Percentiles rank a stretch among this genome's conserved stretches.
phyloP scores from a whole-genome alignment of 2,888 invertebrate genomes.

The Lutraria lutraria region DNA sequence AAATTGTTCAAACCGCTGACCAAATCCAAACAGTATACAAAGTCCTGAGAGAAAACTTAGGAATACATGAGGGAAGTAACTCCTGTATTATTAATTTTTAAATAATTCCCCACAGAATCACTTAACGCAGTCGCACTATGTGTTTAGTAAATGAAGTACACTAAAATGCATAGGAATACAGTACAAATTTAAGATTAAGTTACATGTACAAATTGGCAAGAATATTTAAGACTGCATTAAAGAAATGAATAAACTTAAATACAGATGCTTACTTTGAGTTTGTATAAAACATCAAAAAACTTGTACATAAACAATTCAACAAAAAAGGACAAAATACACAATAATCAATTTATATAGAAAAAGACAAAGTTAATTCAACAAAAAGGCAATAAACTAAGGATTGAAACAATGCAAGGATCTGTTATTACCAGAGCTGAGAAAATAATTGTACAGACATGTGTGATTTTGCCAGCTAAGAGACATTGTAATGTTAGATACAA shows the following conservation, averaged over 20 bases:
- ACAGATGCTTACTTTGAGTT: neutral
- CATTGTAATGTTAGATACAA: no score
- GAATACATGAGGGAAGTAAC: neutral
- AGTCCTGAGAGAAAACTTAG: neutral
- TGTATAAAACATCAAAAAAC: neutral
- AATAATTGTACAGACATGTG: no score
- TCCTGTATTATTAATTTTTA: neutral
- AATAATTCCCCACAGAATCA: neutral
- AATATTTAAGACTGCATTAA: neutral
- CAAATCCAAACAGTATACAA: neutral
- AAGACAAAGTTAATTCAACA: no score
- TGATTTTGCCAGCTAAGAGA: no score
- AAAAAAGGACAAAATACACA: no score
- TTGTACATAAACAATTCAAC: no score
- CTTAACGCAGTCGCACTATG: neutral
- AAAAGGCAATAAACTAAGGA: no score
- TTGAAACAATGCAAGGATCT: no score
- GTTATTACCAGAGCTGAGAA: no score
- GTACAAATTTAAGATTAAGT: neutral
- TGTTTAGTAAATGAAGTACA: neutral
- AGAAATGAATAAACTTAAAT: neutral
- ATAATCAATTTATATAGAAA: no score
- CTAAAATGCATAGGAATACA: neutral
- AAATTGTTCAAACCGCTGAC: neutral
- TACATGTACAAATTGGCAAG: conserved; percentile 18